Percentiles rank a stretch among this genome's conserved stretches.
These are phyloP conservation scores for Coendou prehensilis DNA, from an alignment of 2,797 vertebrate genomes.

Conservation along the genomic window DNA sequence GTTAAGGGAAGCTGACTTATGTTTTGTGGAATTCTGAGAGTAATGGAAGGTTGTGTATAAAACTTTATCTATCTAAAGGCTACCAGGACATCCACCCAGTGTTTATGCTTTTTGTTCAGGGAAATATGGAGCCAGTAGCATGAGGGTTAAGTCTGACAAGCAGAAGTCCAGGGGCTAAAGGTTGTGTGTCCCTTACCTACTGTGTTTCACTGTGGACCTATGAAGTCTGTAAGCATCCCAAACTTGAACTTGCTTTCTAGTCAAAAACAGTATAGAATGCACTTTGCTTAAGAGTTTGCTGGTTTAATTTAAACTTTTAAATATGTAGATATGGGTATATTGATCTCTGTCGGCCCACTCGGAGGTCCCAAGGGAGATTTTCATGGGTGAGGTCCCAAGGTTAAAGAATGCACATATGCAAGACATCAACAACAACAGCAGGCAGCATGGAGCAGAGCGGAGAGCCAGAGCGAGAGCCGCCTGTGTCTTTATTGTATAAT, in stretches of 20 bases:
- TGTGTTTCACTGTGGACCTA: background rate
- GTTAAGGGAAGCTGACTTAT: background rate
- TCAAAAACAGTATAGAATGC: background rate
- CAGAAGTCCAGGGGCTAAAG: background rate
- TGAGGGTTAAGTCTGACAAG: background rate
- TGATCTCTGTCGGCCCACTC: background rate
- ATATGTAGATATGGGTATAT: background rate
- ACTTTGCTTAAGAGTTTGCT: background rate
- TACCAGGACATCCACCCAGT: background rate
- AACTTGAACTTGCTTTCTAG: slow-evolving; percentile 23
- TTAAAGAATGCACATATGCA: too few relatives aligned
- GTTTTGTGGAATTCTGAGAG: background rate
- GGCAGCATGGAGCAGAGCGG: too few relatives aligned
- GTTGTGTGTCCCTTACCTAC: background rate
- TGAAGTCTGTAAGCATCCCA: background rate
- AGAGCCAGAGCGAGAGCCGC: too few relatives aligned
- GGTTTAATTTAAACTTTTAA: background rate
- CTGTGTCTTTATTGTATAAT: too few relatives aligned
- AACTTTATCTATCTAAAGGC: background rate
- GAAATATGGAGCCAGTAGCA: background rate
- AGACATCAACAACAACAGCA: too few relatives aligned
- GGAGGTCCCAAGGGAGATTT: too few relatives aligned
- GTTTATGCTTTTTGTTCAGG: background rate
- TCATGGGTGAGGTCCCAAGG: too few relatives aligned
- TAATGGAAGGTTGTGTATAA: background rate